phyloP scores from a whole-genome alignment of 2,888 invertebrate species.

The Leptinotarsa peninsularis region DNA sequence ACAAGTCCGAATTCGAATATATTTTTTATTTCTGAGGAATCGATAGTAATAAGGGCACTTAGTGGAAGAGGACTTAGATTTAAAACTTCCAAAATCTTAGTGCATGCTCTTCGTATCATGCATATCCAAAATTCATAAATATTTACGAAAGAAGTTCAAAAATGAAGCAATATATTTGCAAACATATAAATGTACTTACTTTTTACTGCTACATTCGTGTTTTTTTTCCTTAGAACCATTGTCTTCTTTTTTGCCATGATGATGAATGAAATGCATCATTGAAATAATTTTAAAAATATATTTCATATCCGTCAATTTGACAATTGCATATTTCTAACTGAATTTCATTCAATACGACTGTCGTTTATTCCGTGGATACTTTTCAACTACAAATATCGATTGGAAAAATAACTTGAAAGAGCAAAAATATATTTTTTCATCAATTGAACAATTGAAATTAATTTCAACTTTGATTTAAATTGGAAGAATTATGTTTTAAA shows the following conservation, averaged over 20 bases:
- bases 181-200: constrained; percentile 5
- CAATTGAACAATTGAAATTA: too few species aligned
- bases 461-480: too few species aligned
- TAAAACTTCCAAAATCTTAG: too few species aligned
- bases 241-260: constrained; percentile 10
- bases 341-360: neutral
- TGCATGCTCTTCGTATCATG: too few species aligned
- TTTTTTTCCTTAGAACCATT: neutral
- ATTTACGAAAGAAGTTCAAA: too few species aligned
- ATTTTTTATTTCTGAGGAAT: too few species aligned
- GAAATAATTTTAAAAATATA: constrained; percentile 1
- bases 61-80: too few species aligned
- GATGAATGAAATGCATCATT: constrained; percentile 25
- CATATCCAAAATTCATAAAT: too few species aligned
- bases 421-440: neutral
- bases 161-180: neutral
- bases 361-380: neutral
- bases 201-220: neutral
- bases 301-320: constrained; percentile 18
- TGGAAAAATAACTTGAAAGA: neutral
- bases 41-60: too few species aligned
- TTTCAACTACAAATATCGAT: neutral
- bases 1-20: too few species aligned
- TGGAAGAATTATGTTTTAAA: too few species aligned
- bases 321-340: neutral